Percentiles rank a stretch among this genome's conserved stretches.
Conservation (phyloP, 2,113 vertebrate genomes). For the Percina caprodes region DNA sequence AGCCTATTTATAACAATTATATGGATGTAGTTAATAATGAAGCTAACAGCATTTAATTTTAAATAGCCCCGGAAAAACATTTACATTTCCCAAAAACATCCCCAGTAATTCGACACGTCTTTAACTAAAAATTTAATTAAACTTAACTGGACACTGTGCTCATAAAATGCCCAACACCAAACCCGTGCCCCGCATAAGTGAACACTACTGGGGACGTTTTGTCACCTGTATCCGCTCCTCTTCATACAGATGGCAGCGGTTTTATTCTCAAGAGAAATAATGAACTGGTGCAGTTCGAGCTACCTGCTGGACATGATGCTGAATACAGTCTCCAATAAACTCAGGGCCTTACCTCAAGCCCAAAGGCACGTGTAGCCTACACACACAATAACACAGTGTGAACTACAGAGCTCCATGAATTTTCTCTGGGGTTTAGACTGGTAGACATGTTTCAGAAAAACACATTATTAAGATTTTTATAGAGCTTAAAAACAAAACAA, state of each 20-base stretch:
- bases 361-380: slow-evolving; percentile 20
- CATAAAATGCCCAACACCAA: slow-evolving; percentile 43
- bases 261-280: slow-evolving; percentile 51
- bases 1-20: neutral
- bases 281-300: slow-evolving; percentile 42
- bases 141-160: slow-evolving; percentile 38
- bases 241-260: slow-evolving; percentile 22
- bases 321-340: slow-evolving; percentile 12
- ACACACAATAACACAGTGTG: neutral
- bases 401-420: neutral
- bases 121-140: neutral
- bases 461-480: neutral
- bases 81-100: slow-evolving; percentile 6
- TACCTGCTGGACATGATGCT: slow-evolving; percentile 52
- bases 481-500: neutral
- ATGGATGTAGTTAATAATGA: slow-evolving; percentile 25
- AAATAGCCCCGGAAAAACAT: slow-evolving; percentile 15
- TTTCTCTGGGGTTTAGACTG: neutral
- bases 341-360: slow-evolving; percentile 44
- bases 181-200: slow-evolving; percentile 51
- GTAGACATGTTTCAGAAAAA: neutral
- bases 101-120: slow-evolving; percentile 34
- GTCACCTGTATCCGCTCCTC: slow-evolving; percentile 27
- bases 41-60: slow-evolving; percentile 30
- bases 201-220: slow-evolving; percentile 51